Conservation (phyloP, 2,888 invertebrate genomes). For the Exocentrus adspersus region DNA sequence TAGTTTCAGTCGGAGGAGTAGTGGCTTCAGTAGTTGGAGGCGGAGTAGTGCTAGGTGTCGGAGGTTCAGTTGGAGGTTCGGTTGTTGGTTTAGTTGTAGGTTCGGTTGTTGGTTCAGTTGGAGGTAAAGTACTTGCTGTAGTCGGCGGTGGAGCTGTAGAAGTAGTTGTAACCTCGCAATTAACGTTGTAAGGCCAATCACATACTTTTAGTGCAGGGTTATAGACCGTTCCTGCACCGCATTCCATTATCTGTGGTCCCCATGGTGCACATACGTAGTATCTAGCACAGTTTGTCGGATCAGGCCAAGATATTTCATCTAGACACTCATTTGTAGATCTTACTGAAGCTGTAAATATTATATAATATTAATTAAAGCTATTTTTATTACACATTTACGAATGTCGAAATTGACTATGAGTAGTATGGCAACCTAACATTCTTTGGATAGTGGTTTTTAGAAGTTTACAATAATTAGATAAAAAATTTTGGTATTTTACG, state of each 20-base stretch:
- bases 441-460: too few relatives aligned
- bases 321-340: not conserved
- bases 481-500: too few relatives aligned
- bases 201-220: constrained; percentile 40
- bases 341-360: not conserved
- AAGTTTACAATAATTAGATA: too few relatives aligned
- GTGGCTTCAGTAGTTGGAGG: not conserved
- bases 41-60: too few relatives aligned
- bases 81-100: not conserved
- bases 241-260: constrained; percentile 39
- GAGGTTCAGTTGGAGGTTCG: not conserved
- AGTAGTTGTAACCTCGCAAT: not conserved
- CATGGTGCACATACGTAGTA: constrained; percentile 41
- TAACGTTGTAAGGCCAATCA: constrained; percentile 39
- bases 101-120: not conserved
- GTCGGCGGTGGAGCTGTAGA: not conserved
- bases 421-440: too few relatives aligned
- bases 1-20: not conserved
- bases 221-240: constrained; percentile 40
- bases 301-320: constrained; percentile 33
- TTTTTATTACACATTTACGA: too few relatives aligned
- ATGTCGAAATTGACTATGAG: too few relatives aligned
- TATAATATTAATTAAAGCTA: not conserved
- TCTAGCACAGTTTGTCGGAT: constrained; percentile 41
- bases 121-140: not conserved